Conservation (phyloP, 2,888 invertebrate genomes). For the Lutraria lutraria region DNA sequence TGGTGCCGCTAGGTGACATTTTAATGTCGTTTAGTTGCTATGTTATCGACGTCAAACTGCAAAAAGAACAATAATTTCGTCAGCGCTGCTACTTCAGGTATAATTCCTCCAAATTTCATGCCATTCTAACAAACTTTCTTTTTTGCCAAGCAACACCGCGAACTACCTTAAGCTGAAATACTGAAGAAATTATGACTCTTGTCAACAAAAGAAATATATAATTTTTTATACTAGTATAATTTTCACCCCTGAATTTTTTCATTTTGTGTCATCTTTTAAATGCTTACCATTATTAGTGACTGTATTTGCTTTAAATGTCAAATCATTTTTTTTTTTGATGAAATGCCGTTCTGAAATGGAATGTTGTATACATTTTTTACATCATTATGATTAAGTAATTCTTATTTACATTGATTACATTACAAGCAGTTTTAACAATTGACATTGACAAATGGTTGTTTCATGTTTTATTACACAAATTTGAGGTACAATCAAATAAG, state of each 20-base stretch:
- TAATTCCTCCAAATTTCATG: too few species aligned
- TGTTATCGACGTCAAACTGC: too few species aligned
- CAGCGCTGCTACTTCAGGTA: too few species aligned
- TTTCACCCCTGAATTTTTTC: neutral
- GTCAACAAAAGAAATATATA: neutral
- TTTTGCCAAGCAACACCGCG: too few species aligned
- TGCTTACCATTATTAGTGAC: neutral
- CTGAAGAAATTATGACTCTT: neutral
- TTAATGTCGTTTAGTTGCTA: too few species aligned
- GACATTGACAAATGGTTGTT: conserved; percentile 5
- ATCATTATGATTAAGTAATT: conserved; percentile 41
- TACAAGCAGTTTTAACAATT: neutral
- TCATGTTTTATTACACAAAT: neutral
- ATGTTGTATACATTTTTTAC: conserved; percentile 40
- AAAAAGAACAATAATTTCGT: too few species aligned
- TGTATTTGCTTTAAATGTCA: conserved; percentile 30
- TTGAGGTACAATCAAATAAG: conserved; percentile 6
- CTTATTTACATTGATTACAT: conserved; percentile 36
- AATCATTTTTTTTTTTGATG: conserved; percentile 36
- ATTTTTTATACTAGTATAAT: too few species aligned
- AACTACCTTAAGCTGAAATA: neutral
- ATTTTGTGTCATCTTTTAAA: neutral
- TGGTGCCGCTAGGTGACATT: too few species aligned
- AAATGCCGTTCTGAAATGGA: conserved; percentile 27
- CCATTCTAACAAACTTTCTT: too few species aligned